These are phyloP conservation scores for Oligia latruncula DNA, from an alignment of 2,888 invertebrate species.

Conservation along the genomic window DNA sequence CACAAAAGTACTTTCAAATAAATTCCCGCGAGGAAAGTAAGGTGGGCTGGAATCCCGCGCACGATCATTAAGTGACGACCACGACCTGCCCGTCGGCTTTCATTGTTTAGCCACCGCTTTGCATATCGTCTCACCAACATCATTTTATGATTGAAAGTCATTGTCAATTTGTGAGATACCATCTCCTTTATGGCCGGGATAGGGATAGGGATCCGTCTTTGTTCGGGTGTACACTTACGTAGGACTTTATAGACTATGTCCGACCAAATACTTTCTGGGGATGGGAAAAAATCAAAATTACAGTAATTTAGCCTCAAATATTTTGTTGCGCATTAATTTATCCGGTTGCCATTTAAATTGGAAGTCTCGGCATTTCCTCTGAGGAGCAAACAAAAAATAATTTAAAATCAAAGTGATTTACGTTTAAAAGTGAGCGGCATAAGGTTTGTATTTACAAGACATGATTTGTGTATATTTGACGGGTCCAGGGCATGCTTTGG, in stretches of 20 bases:
- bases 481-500: constrained; percentile 74
- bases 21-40: constrained; percentile 83
- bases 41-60: constrained; percentile 77
- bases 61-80: constrained; percentile 78
- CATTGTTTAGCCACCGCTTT: constrained; percentile 83
- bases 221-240: background rate
- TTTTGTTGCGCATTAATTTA: constrained; percentile 74
- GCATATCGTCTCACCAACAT: constrained; percentile 78
- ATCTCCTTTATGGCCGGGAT: constrained; percentile 10
- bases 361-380: constrained; percentile 83
- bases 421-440: constrained; percentile 69
- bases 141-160: constrained; percentile 75
- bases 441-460: constrained; percentile 76
- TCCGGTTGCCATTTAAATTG: constrained; percentile 82
- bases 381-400: constrained; percentile 79
- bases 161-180: constrained; percentile 65
- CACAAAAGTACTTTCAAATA: constrained; percentile 77
- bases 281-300: constrained; percentile 55
- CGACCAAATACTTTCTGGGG: constrained; percentile 46
- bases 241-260: constrained; percentile 46
- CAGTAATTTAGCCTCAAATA: constrained; percentile 56
- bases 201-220: constrained; percentile 3
- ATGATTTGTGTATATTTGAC: constrained; percentile 76
- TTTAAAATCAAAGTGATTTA: constrained; percentile 65
- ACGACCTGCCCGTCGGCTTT: constrained; percentile 82